Evolutionary conservation across 2,888 invertebrate species (phyloP), one percentile per base, ranked within the genome.

Genomic region (Diplolepis rosae): DNA sequence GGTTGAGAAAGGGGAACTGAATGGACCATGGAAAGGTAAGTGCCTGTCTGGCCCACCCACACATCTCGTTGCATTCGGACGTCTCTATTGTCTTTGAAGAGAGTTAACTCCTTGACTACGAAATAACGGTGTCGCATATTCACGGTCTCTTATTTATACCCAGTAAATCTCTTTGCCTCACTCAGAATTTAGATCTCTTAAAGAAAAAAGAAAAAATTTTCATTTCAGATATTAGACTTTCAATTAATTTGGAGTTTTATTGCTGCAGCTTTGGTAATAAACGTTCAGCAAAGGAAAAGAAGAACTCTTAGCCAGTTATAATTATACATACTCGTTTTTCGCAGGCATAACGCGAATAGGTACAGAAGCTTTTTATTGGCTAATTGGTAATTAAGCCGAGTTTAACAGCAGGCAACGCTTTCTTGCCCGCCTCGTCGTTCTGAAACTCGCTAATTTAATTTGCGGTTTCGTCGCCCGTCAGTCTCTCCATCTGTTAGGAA

Each of bases 301-400:
- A 32, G 32, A 7, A 32, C 15, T 42, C 15, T 45, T 2, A 1
- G n/a, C n/a, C n/a, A 18, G 45, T 45, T 18, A 45, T 45, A 45
- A 45, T 45, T 18, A 32, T 32, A 45, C 45, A 45, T 15, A 18
- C 15, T 45, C 18, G 15, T 45, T 45, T 45, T 18, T 18, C 9
- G 18, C 9, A 18, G 18, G 7, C 32, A 32, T 32, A 32, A 18
- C 18, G 45, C 32, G 32, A 32, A 32, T 32, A 32, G 32, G 18
- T 45, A 45, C 45, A 45, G 18, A 18, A 45, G 72, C 77, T 83
- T 84, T 87, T 87, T 87, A 85, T 85, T 84, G 81, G 80, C 85
- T 87, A 86, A 87, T 87, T 86, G 86, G 85, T 87, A 87, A 87
- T 88, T 87, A 86, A 87, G 84, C 79, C 76, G 79, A 81, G 85